Percentiles rank a stretch among this genome's conserved stretches.
phyloP scores from a whole-genome alignment of 2,797 vertebrate species.

The Rhinoraja longicauda region DNA sequence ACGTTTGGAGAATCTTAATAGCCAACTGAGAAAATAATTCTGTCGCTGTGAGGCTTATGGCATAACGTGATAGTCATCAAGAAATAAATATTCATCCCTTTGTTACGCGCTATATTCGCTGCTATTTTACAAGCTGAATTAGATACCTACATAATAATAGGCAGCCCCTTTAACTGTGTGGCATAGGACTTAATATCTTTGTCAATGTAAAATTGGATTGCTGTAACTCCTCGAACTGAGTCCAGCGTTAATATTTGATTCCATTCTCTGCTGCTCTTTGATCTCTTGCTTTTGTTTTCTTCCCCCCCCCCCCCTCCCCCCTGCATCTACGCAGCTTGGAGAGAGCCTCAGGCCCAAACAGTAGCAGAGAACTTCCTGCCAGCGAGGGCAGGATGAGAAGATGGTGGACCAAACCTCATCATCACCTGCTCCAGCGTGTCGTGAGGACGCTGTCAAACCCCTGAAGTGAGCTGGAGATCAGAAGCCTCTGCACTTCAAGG shows the following conservation, averaged over 20 bases:
- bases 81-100: constrained; percentile 57
- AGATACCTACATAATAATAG: background rate
- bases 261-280: constrained; percentile 16
- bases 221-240: background rate
- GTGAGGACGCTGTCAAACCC: constrained; percentile 1
- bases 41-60: constrained; percentile 79
- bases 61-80: constrained; percentile 80
- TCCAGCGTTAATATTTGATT: background rate
- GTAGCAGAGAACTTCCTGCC: background rate
- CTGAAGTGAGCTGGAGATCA: constrained; percentile 17
- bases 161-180: background rate
- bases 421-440: background rate
- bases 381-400: background rate
- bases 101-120: background rate
- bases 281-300: background rate
- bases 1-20: constrained; percentile 72
- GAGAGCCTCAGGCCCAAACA: constrained; percentile 18
- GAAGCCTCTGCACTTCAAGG: constrained; percentile 6
- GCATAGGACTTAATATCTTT: background rate
- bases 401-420: background rate
- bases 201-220: background rate
- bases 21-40: constrained; percentile 78
- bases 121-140: background rate
- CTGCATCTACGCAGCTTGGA: background rate
- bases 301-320: too few species aligned